These are phyloP conservation scores for Phyllotis vaccarum DNA, from an alignment of 2,797 vertebrate genomes.

Conservation along the genomic window DNA sequence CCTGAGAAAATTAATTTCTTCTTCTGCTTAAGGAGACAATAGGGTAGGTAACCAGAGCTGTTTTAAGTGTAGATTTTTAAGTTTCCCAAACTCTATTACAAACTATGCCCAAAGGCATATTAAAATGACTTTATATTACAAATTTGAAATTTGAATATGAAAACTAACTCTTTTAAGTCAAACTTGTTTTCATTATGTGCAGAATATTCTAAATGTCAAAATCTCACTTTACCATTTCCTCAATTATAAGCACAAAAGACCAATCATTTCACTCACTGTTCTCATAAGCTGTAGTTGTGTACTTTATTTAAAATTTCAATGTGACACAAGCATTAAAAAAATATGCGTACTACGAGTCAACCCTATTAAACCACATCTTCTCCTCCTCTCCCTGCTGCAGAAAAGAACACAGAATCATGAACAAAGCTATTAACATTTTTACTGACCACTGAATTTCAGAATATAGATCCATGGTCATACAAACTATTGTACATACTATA, in stretches of 20 bases:
- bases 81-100: conserved; percentile 52
- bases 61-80: conserved; percentile 40
- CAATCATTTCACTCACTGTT: conserved; percentile 32
- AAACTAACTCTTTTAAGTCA: conserved; percentile 55
- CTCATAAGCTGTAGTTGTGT: conserved; percentile 30
- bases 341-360: background rate
- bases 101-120: conserved; percentile 55
- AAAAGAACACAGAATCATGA: conserved; percentile 36
- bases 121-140: conserved; percentile 60
- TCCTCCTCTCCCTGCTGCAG: conserved; percentile 1
- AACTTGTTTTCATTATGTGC: background rate
- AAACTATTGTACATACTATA: conserved; percentile 27
- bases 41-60: conserved; percentile 28
- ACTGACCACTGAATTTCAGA: conserved; percentile 43
- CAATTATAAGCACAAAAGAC: conserved; percentile 47
- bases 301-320: conserved; percentile 56
- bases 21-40: conserved; percentile 16
- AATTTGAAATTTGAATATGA: conserved; percentile 58
- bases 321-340: conserved; percentile 20
- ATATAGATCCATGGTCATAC: conserved; percentile 11
- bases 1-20: conserved; percentile 11
- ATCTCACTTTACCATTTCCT: conserved; percentile 33
- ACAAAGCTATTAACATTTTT: background rate
- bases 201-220: conserved; percentile 57
- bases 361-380: background rate